Evolutionary conservation across 2,888 invertebrate species (phyloP).

Genomic region (Abrostola triplasia): DNA sequence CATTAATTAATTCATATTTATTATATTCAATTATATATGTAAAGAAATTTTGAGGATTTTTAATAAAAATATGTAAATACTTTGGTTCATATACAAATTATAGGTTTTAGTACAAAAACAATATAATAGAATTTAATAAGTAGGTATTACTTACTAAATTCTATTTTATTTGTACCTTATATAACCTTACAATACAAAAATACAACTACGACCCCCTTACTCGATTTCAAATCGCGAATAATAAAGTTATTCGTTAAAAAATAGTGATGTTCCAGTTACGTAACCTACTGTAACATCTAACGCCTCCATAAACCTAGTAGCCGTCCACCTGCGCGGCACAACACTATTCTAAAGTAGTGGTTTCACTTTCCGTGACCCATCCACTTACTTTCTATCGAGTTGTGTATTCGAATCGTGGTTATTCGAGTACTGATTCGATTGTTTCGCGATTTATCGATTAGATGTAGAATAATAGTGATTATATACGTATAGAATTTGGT

Average conservation of each 20-base stretch:
- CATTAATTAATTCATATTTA: no score
- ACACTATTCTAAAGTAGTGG: slow-evolving; percentile 6
- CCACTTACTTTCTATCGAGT: slow-evolving; percentile 39
- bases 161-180: no score
- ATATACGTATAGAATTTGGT: slow-evolving; percentile 3
- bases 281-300: not conserved
- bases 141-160: no score
- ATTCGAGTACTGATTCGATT: slow-evolving; percentile 25
- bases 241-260: no score
- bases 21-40: no score
- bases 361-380: slow-evolving; percentile 45
- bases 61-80: no score
- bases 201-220: not conserved
- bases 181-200: no score
- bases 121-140: no score
- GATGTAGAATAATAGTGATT: no score
- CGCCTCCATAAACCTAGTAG: slow-evolving; percentile 16
- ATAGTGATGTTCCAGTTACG: not conserved
- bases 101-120: no score
- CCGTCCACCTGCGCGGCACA: slow-evolving; percentile 27
- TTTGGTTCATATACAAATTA: no score
- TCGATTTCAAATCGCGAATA: not conserved
- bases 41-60: no score
- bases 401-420: not conserved
- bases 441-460: not conserved